These are phyloP conservation scores for Vireo altiloquus DNA, from an alignment of 2,113 vertebrate species.

Conservation along the genomic window DNA sequence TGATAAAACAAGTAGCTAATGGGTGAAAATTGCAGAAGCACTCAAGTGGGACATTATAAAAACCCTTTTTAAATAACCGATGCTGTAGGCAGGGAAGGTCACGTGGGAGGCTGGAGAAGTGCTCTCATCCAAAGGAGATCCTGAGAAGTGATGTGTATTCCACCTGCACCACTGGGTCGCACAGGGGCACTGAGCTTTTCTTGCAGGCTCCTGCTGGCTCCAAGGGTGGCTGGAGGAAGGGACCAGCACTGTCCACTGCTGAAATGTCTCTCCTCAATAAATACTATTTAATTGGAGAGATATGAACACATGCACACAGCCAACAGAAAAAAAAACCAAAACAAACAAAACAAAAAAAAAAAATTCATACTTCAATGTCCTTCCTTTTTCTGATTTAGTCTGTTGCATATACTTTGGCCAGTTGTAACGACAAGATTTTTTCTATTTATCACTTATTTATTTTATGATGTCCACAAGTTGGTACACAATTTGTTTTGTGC, in stretches of 20 bases:
- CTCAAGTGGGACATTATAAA: background rate
- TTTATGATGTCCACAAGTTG: background rate
- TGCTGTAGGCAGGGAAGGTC: background rate
- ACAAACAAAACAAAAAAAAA: background rate
- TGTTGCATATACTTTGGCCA: background rate
- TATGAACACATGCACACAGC: background rate
- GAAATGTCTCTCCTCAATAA: background rate
- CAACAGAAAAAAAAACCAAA: background rate
- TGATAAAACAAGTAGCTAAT: background rate
- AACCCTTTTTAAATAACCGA: accelerated
- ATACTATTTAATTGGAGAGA: background rate
- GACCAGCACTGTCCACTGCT: background rate
- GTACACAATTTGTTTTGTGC: background rate
- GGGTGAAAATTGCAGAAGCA: background rate
- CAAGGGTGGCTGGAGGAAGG: background rate
- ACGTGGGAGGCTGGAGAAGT: background rate
- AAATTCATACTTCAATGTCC: background rate
- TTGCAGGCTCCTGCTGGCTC: background rate
- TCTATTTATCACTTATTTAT: background rate
- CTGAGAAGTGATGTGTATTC: background rate
- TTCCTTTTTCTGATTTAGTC: background rate
- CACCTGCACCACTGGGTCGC: background rate
- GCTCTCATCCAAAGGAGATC: background rate
- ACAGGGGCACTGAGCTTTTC: background rate
- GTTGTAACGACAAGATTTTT: background rate